A percentile compares a stretch with the other conserved stretches of the same genome.
phyloP scores from a whole-genome alignment of 1,140 invertebrate species.

The Lepidurus arcticus region DNA sequence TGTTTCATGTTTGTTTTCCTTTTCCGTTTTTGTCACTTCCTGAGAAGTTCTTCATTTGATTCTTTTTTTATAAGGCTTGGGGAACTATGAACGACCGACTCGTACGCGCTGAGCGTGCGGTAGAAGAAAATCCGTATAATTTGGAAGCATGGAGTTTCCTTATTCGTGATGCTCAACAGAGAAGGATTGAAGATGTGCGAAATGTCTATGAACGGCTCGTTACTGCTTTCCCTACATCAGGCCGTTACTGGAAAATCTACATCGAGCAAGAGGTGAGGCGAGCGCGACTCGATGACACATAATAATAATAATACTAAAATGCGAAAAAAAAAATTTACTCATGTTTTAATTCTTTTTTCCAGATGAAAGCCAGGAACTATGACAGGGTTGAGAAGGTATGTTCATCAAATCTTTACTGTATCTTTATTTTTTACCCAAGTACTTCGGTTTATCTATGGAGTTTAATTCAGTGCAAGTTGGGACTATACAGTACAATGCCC shows the following conservation, averaged over 20 bases:
- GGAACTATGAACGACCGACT: slow-evolving; percentile 43
- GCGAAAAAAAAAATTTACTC: background rate
- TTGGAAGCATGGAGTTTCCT: slow-evolving; percentile 95
- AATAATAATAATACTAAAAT: background rate
- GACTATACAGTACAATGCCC: background rate
- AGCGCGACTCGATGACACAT: background rate
- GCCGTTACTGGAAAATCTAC: slow-evolving; percentile 98
- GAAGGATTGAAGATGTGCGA: slow-evolving; percentile 84
- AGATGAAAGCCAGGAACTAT: slow-evolving; percentile 92
- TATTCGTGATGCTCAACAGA: slow-evolving; percentile 82
- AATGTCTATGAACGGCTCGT: slow-evolving; percentile 90
- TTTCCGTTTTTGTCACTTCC: background rate
- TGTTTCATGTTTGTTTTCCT: background rate
- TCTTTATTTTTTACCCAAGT: slow-evolving; percentile 27
- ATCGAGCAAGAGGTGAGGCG: slow-evolving; percentile 91
- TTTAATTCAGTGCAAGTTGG: slow-evolving; percentile 4
- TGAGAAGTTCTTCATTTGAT: background rate
- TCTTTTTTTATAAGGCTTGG: slow-evolving; percentile 23
- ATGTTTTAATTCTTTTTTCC: slow-evolving; percentile 47
- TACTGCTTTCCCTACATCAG: slow-evolving; percentile 87
- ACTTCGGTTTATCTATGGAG: slow-evolving; percentile 24
- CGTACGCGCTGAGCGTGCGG: slow-evolving; percentile 52
- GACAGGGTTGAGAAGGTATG: slow-evolving; percentile 95
- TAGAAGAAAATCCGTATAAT: slow-evolving; percentile 80
- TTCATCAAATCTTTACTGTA: slow-evolving; percentile 46